Evolutionary conservation across 2,888 invertebrate genomes (phyloP), one percentile per base, ranked within the genome.

Genomic region (Apotomis turbidana): DNA sequence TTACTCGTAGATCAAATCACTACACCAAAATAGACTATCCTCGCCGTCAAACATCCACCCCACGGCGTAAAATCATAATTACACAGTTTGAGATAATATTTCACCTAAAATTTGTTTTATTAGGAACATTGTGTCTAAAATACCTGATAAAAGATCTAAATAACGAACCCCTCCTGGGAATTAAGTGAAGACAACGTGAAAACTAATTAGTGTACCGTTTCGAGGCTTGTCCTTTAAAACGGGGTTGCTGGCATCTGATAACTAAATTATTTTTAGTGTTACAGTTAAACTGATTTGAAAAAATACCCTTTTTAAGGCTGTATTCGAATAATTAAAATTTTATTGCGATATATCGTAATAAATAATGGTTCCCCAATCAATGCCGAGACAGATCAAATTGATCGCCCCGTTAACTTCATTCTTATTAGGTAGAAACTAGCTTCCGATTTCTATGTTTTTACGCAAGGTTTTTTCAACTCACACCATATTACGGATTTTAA

Each of bases 151-250:
- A 54, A 55, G 62, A 55, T 64, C 15, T 60, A 54, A 55, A 71
- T 66, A 55, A 60, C 60, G 66, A 59, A 46, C 15, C 38, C 12
- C 38, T 57, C 61, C 57, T 71, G 15, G 44, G 49, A 57, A 44
- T 68, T 41, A 13, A 71, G 59, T 71, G 15, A 71, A 66, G 54
- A 66, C 66, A 71, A 46, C 41, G 36, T 41, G 49, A 27, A 60
- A 64, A 44, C 71, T 54, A 71, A 71, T 66, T 64, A 59, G 52
- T 71, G 66, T 49, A 44, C 44, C 46, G 55, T 13, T 61, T 55
- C 54, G 54, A 27, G 46, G 54, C 46, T 5, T n/a, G 61, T 54
- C 36, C 6, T 41, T 6, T 41, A 41, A 41, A 41, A 41, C 54
- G 54, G 51, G 60, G 41, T 41, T 15, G 38, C 49, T 38, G 59